phyloP scores from a whole-genome alignment of 1,140 invertebrate genomes.

The Ylistrum balloti region DNA sequence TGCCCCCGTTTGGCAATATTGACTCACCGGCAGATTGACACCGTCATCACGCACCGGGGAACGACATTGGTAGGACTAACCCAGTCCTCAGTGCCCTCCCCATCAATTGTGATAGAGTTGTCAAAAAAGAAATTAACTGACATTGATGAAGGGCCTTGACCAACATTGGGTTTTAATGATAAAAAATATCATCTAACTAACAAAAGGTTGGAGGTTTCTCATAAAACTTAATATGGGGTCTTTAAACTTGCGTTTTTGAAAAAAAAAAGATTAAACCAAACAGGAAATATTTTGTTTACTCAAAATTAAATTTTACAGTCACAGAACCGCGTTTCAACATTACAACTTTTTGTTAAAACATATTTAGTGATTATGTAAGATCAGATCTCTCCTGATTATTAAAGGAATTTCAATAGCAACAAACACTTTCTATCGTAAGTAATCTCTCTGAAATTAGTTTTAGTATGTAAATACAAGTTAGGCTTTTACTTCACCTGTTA shows the following conservation, averaged over 20 bases:
- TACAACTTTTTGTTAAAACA: no score
- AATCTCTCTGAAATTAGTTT: background rate
- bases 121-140: background rate
- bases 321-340: no score
- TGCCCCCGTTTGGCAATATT: slow-evolving; percentile 21
- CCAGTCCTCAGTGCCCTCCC: background rate
- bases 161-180: background rate
- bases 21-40: background rate
- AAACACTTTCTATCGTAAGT: no score
- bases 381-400: no score
- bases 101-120: background rate
- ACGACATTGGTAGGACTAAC: background rate
- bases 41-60: background rate
- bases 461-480: background rate
- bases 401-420: no score
- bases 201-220: background rate
- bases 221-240: background rate
- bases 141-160: background rate
- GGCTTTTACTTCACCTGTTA: background rate
- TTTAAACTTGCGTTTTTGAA: no score
- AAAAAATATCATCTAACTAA: background rate
- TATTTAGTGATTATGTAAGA: no score
- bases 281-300: no score
- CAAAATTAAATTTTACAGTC: no score
- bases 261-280: no score